Conservation (phyloP, 2,888 invertebrate species). For the Lottia gigantea region DNA sequence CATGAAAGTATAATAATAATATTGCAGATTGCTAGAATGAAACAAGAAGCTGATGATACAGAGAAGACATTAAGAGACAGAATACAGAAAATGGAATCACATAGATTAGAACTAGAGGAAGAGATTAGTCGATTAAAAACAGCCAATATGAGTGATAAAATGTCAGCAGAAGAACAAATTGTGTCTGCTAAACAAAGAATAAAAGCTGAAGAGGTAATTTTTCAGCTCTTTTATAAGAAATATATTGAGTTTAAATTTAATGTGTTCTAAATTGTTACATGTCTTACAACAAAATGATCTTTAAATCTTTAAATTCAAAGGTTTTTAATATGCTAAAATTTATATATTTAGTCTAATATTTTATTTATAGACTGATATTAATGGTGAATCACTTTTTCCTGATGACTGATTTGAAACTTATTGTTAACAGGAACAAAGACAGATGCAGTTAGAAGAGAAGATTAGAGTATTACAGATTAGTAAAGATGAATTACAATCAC, state of each 20-base stretch:
- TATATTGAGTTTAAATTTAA: no score
- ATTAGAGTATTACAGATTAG: constrained; percentile 53
- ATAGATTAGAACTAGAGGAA: constrained; percentile 62
- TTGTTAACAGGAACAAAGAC: constrained; percentile 59
- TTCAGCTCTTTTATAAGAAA: no score
- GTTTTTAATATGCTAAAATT: no score
- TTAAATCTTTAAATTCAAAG: no score
- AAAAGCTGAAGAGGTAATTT: constrained; percentile 59
- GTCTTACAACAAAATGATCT: no score
- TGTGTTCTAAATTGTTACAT: no score
- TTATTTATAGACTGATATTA: no score
- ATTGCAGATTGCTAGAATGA: constrained; percentile 52
- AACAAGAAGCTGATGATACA: constrained; percentile 58
- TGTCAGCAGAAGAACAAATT: constrained; percentile 62
- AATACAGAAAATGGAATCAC: constrained; percentile 59
- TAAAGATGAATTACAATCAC: constrained; percentile 62
- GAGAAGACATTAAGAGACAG: constrained; percentile 62
- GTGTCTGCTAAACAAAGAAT: constrained; percentile 59
- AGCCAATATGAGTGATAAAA: constrained; percentile 52
- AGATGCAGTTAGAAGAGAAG: constrained; percentile 64
- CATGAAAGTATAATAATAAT: no score
- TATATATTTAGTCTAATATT: no score
- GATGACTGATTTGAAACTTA: no score
- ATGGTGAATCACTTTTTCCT: no score
- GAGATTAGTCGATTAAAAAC: constrained; percentile 62